A percentile compares a stretch with the other conserved stretches of the same genome.
phyloP scores from a whole-genome alignment of 2,113 vertebrate species.

The Pomatorhinus ruficollis region DNA sequence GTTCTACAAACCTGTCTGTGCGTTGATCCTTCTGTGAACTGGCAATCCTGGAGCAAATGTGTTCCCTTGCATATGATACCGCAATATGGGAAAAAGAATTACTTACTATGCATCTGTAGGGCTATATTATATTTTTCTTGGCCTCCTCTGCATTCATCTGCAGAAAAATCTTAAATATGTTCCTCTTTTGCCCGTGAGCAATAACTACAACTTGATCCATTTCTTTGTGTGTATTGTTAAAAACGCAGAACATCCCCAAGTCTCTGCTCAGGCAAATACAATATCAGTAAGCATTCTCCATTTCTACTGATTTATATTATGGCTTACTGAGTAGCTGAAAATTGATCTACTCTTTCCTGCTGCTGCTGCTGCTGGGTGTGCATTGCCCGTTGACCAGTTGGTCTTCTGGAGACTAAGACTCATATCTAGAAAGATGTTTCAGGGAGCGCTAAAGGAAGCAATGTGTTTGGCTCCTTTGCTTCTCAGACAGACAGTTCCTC shows the following conservation, averaged over 20 bases:
- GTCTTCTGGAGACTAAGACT: not conserved
- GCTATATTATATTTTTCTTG: constrained; percentile 64
- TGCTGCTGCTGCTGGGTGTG: not conserved
- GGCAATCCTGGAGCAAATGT: constrained; percentile 67
- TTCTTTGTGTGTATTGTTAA: constrained; percentile 50
- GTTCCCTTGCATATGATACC: constrained; percentile 60
- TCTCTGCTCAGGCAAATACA: not conserved
- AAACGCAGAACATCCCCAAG: constrained; percentile 5
- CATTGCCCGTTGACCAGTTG: not conserved
- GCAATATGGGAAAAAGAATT: constrained; percentile 66
- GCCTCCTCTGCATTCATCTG: constrained; percentile 45
- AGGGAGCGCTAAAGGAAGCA: not conserved
- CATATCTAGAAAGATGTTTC: not conserved
- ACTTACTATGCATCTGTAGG: constrained; percentile 63
- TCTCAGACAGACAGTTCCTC: not conserved
- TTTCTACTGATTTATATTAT: not conserved
- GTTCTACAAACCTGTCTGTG: constrained; percentile 65
- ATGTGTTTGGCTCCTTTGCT: not conserved
- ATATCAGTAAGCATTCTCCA: not conserved
- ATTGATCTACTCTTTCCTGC: not conserved
- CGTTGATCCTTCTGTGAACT: constrained; percentile 67
- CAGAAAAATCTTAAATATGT: constrained; percentile 63
- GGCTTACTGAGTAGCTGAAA: not conserved
- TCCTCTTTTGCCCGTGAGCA: constrained; percentile 38
- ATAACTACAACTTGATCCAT: constrained; percentile 6